Evolutionary conservation across 2,888 invertebrate genomes (phyloP).

Genomic region (Drosophila histrio): DNA sequence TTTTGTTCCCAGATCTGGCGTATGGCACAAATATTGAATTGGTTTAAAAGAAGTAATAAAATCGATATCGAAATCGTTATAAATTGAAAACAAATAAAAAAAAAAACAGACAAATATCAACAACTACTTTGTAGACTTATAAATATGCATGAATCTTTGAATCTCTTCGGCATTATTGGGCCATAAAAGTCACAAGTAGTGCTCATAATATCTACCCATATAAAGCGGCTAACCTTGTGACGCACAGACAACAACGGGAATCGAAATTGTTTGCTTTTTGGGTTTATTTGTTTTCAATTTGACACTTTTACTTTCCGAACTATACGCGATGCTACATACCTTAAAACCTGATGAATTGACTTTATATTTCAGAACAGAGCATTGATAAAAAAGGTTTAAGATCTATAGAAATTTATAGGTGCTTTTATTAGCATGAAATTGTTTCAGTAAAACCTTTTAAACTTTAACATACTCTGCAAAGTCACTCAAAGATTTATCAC

Average conservation of each 20-base stretch:
- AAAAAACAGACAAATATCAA: slow-evolving; percentile 18
- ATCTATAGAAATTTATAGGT: neutral
- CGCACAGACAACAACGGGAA: slow-evolving; percentile 46
- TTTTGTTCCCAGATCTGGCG: slow-evolving; percentile 5
- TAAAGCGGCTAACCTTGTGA: slow-evolving; percentile 68
- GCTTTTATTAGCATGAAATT: neutral
- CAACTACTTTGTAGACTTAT: slow-evolving; percentile 44
- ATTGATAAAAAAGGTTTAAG: neutral
- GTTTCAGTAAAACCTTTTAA: neutral
- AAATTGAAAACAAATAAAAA: slow-evolving; percentile 36
- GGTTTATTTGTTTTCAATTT: slow-evolving; percentile 36
- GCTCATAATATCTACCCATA: slow-evolving; percentile 12
- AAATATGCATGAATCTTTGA: slow-evolving; percentile 64
- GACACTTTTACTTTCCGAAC: slow-evolving; percentile 63
- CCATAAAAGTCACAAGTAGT: slow-evolving; percentile 54
- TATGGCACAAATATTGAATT: slow-evolving; percentile 41
- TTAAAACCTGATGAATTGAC: slow-evolving; percentile 16
- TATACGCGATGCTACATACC: neutral
- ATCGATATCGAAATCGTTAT: slow-evolving; percentile 43
- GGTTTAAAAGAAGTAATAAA: slow-evolving; percentile 44
- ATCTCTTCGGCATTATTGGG: slow-evolving; percentile 50
- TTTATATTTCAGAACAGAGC: neutral
- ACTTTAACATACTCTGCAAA: neutral
- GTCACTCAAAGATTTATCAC: neutral
- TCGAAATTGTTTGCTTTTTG: slow-evolving; percentile 21